Percentiles rank a stretch among this genome's conserved stretches.
phyloP scores from a whole-genome alignment of 2,113 vertebrate genomes.

The Eulemur rufifrons region DNA sequence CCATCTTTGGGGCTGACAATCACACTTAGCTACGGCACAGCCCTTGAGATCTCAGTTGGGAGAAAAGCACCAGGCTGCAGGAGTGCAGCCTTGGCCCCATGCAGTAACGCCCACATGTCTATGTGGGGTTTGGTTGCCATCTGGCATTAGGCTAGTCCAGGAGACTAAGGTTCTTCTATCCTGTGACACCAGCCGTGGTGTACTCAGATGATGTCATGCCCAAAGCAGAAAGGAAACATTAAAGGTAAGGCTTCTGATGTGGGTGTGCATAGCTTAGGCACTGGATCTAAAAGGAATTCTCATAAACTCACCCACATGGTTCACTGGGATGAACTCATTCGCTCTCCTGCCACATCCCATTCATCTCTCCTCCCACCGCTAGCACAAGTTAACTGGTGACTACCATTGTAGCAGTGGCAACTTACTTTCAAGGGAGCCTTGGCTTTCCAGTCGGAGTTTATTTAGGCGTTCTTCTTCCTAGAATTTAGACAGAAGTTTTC shows the following conservation, averaged over 20 bases:
- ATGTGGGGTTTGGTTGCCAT: not conserved
- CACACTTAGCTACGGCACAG: not conserved
- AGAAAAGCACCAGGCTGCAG: not conserved
- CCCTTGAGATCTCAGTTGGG: not conserved
- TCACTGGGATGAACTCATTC: not conserved
- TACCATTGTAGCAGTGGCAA: not conserved
- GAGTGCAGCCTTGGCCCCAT: not conserved
- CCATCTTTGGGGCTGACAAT: not conserved
- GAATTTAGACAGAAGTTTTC: constrained; percentile 77
- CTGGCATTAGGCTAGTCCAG: not conserved
- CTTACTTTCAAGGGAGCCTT: constrained; percentile 92
- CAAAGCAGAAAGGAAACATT: not conserved
- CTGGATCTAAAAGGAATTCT: not conserved
- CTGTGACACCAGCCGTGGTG: not conserved
- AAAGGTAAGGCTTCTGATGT: not conserved
- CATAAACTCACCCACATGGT: not conserved
- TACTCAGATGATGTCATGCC: not conserved
- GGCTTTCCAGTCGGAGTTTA: constrained; percentile 88
- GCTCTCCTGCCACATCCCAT: not conserved
- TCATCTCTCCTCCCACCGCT: not conserved
- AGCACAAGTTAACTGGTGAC: not conserved
- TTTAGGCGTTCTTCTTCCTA: constrained; percentile 94
- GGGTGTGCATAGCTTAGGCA: not conserved
- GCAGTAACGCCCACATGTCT: not conserved
- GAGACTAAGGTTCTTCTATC: not conserved